Percentiles rank a stretch among this genome's conserved stretches.
phyloP scores from a whole-genome alignment of 2,888 invertebrate genomes.

The Drosophila demipolita region DNA sequence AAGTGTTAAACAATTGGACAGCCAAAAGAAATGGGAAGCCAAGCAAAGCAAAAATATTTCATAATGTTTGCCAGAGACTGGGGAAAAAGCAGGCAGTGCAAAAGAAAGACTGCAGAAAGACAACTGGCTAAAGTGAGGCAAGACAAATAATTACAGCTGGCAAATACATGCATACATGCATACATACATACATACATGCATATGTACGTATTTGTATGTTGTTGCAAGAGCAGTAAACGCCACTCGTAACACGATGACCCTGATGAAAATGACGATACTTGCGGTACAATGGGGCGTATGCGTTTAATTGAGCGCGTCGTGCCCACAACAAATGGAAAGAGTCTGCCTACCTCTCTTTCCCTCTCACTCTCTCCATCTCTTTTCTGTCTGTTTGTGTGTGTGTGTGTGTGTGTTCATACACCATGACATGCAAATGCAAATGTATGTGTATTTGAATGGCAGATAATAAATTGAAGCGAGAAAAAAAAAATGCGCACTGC shows the following conservation, averaged over 20 bases:
- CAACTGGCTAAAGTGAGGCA: conserved; percentile 36
- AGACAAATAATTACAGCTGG: conserved; percentile 44
- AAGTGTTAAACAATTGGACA: conserved; percentile 54
- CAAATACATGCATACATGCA: neutral
- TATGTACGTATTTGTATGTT: neutral
- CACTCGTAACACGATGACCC: conserved; percentile 65
- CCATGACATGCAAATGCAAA: conserved; percentile 52
- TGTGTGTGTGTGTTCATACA: conserved; percentile 20
- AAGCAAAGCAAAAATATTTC: conserved; percentile 43
- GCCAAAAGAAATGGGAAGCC: conserved; percentile 30
- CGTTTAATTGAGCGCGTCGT: conserved; percentile 69
- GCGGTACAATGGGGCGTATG: conserved; percentile 67
- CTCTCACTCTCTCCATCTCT: neutral
- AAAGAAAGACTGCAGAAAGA: conserved; percentile 23
- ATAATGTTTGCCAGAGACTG: conserved; percentile 33
- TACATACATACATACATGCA: neutral
- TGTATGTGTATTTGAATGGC: conserved; percentile 47
- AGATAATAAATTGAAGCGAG: conserved; percentile 15
- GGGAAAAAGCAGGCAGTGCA: conserved; percentile 24
- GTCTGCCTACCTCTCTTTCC: neutral
- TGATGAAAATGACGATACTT: conserved; percentile 49
- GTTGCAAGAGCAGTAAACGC: conserved; percentile 20
- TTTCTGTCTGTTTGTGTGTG: neutral
- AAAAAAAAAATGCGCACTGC: conserved; percentile 53
- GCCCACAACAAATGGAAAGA: conserved; percentile 45